Evolutionary conservation across 2,113 vertebrate species (phyloP).

Genomic region (Sinocyclocheilus anophthalmus): DNA sequence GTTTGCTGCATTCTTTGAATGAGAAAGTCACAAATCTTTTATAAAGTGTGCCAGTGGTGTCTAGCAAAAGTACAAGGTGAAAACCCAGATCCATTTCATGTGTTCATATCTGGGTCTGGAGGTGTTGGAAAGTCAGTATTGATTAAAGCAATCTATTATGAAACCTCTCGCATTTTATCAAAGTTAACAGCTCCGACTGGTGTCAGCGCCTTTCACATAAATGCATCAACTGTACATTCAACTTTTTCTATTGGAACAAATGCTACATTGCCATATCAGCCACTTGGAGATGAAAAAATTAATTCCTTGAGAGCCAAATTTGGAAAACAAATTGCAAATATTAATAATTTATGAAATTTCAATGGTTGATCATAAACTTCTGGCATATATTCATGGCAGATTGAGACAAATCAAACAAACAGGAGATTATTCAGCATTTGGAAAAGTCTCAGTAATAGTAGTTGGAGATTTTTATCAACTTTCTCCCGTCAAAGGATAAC

Average conservation of each 20-base stretch:
- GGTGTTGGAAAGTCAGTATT: conserved; percentile 27
- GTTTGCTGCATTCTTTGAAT: conserved; percentile 38
- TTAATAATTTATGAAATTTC: conserved; percentile 53
- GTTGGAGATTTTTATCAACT: conserved; percentile 50
- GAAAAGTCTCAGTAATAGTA: conserved; percentile 31
- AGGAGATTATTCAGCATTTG: conserved; percentile 15
- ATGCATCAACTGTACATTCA: conserved; percentile 28
- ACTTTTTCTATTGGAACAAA: conserved; percentile 26
- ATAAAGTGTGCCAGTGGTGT: conserved; percentile 42
- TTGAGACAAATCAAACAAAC: conserved; percentile 42
- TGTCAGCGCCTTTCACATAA: conserved; percentile 3
- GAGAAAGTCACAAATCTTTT: conserved; percentile 30
- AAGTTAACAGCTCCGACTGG: conserved; percentile 30
- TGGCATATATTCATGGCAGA: conserved; percentile 50
- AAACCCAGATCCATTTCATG: conserved; percentile 46
- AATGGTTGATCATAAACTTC: conserved; percentile 45
- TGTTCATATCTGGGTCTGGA: conserved; percentile 42
- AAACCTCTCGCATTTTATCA: background rate
- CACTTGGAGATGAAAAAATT: conserved; percentile 37
- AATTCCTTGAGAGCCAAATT: conserved; percentile 34
- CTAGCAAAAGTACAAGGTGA: conserved; percentile 16
- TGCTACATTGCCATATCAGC: conserved; percentile 28
- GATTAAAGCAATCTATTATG: conserved; percentile 34
- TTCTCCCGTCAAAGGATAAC: conserved; percentile 31
- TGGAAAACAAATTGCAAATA: conserved; percentile 27